Base-by-base conservation (phyloP, 2,797 vertebrate genomes). In the Poliocrania exsul region DNA sequence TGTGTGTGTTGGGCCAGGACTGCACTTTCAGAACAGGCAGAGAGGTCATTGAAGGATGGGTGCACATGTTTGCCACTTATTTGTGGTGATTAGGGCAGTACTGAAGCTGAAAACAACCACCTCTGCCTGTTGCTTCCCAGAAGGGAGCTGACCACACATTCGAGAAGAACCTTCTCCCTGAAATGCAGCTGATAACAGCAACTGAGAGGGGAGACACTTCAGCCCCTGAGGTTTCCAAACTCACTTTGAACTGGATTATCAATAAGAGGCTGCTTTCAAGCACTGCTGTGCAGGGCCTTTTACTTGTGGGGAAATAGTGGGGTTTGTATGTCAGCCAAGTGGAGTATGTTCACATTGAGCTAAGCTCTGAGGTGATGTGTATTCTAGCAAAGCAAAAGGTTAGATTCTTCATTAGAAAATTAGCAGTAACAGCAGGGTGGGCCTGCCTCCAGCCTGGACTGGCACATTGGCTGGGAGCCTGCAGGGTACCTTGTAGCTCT, bases 371-470 rank as follows among this genome's bases (percentile, higher is more conserved):
- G 74, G 61, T 61, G 79, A 33, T 83, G 61, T 61, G 85, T 90
- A 33, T 92, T 94, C 57, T 61, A 88, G 82, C 87, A 93, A 92
- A 95, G 87, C 72, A 80, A 62, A 93, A 94, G 93, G 80, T 93
- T 86, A 90, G 90, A 61, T 84, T 92, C 58, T 93, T 96, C 90
- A 75, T 95, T 94, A 90, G 42, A 47, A 69, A 96, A 92, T 90
- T 40, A 92, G 50, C 91, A 88, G 75, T 38, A 93, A 42, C 94
- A 96, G 87, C 89, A 62, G 90, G 85, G 82, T 90, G 72, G 80
- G 38, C 75, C 66, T 93, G 79, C 82, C 90, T 93, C 65, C 90
- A 81, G 85, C 64, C 61, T 92, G 87, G 75, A 64, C 85, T 96
- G 95, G 80, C 85, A 87, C 5, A 0, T 15, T 94, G 95, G 69